Evolutionary conservation across 2,888 invertebrate genomes (phyloP), one percentile per base, ranked within the genome.

Genomic region (Spicauda simplicius): DNA sequence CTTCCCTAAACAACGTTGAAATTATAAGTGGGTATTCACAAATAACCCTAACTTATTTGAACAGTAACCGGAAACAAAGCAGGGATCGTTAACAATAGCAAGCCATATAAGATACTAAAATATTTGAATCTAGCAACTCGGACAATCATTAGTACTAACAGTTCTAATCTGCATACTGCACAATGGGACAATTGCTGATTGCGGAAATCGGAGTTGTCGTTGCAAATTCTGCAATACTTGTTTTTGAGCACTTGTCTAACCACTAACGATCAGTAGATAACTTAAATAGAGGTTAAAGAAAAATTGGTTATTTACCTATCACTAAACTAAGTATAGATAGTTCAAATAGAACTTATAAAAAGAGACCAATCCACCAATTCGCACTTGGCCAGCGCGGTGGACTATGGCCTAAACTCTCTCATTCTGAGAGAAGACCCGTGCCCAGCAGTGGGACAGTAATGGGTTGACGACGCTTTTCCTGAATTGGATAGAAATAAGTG

Each of bases 61-160:
- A 25, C 5, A 25, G 25, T 14, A 41, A 1, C 12, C 1, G 2
- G 3, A 41, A 41, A 41, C 1, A 41, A 41, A 59, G 33, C 50
- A 50, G 20, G 64, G 19, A 64, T 64, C 37, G 57, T 64, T 52
- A 57, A 57, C 25, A 64, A 56, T 10, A 41, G 53, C 25, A 25
- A 25, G 25, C 25, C 16, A 41, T 58, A 20, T 20, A 52, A 57
- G 56, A 58, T 53, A 37, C 25, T 20, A 20, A 57, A 57, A 58
- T 58, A 65, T 58, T 65, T 59, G 53, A 65, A 65, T 53, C 25
- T 65, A 16, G 33, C 59, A 59, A 16, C 59, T 30, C 30, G 63
- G 63, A 64, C 63, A 64, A 55, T 64, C 63, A 64, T 64, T 64
- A 64, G 63, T 64, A 45, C 48, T 64, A 64, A 64, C 63, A 64